A percentile compares a stretch with the other conserved stretches of the same genome.
phyloP scores from a whole-genome alignment of 1,140 invertebrate species.

The Drosophila ohnishii region DNA sequence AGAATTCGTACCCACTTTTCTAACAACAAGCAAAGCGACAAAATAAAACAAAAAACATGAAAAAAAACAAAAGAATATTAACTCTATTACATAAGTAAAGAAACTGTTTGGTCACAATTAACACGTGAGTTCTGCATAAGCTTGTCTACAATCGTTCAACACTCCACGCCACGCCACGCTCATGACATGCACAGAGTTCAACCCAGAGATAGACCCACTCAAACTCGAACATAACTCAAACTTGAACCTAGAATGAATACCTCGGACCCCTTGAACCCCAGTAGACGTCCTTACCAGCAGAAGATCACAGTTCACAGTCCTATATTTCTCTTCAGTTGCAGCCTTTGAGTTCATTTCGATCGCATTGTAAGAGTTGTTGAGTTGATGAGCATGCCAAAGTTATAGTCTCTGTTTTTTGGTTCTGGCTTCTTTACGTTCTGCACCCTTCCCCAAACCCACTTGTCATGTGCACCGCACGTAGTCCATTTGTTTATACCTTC shows the following conservation, averaged over 20 bases:
- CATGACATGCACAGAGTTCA: conserved; percentile 70
- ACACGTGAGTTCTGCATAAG: conserved; percentile 77
- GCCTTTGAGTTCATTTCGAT: conserved; percentile 38
- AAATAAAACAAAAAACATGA: conserved; percentile 23
- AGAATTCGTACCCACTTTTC: conserved; percentile 67
- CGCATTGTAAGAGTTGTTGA: conserved; percentile 39
- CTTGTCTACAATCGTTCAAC: conserved; percentile 73
- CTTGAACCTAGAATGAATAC: not conserved
- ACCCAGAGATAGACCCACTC: conserved; percentile 22
- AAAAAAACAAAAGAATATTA: conserved; percentile 48
- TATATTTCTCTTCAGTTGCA: conserved; percentile 45
- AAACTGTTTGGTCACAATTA: conserved; percentile 71
- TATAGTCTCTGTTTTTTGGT: conserved; percentile 22
- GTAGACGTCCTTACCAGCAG: conserved; percentile 23
- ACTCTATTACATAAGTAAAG: conserved; percentile 56
- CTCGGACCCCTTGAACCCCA: not conserved
- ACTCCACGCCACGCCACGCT: conserved; percentile 56
- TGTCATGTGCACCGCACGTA: conserved; percentile 32
- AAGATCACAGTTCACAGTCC: conserved; percentile 21
- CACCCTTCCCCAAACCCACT: conserved; percentile 23
- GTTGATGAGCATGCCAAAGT: conserved; percentile 21
- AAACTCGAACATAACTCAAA: conserved; percentile 8
- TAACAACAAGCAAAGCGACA: conserved; percentile 42
- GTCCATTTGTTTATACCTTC: conserved; percentile 15
- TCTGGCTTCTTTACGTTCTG: conserved; percentile 73